Base-by-base conservation (phyloP, 2,888 invertebrate genomes). In the Drosophila mimica region DNA sequence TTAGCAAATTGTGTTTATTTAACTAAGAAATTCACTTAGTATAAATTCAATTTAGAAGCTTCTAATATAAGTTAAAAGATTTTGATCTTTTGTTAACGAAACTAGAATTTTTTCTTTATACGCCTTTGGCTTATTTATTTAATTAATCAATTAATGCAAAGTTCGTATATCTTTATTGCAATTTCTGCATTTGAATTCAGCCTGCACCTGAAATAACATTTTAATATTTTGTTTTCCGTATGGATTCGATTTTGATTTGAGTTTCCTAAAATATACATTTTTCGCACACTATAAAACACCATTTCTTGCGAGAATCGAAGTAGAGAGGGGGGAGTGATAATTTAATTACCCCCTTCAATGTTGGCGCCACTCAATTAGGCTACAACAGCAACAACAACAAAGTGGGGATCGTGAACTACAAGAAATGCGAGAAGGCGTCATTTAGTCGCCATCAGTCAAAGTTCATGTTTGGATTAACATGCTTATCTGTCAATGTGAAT, bases 391-490 rank as follows among this genome's bases (percentile, higher is more conserved):
- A 48, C 59, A 61, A 52, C 66, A 73, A 20, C 53, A 61, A 54
- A 49, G 49, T 62, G 15, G 7, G n/a, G 8, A 58, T 36, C 57
- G 34, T 56, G 11, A 59, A 53, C 4, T 25, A 36, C 62, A 60
- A 53, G 57, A 53, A 81, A 20, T 49, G 30, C 13, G 49, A 66
- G 46, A 69, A 74, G 83, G 70, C 90, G 90, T 69, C 88, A 63
- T 59, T 63, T 73, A 82, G 90, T 90, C 83, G 83, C 90, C 84
- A 80, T 84, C 89, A 89, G 90, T 85, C 84, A 85, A 83, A 85
- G 84, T 89, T 89, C 90, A 90, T 84, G 71, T 83, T 89, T 87
- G 79, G 82, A 89, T 90, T 87, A 89, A 79, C 88, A 89, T 89
- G 91, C 81, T 87, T 86, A 87, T 89, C 76, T 83, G 67, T 65